phyloP scores from a whole-genome alignment of 2,888 invertebrate genomes.

The Callyntrura sp. region DNA sequence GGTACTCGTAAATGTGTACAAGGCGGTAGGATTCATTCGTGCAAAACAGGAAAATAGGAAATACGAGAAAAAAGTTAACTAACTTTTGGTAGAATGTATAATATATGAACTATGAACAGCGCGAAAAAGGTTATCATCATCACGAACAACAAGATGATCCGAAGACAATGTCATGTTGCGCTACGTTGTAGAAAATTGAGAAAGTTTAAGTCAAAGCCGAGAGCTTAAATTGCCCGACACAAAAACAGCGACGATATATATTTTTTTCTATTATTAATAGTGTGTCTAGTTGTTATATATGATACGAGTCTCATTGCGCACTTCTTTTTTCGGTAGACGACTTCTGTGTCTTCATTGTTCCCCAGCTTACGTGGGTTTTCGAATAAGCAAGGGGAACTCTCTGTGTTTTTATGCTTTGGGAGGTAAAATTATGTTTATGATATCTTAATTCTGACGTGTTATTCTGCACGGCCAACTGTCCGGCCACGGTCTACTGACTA shows the following conservation, averaged over 20 bases:
- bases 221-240: conserved; percentile 8
- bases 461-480: too few species aligned
- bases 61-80: not conserved
- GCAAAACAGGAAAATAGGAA: conserved; percentile 1
- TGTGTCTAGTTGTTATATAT: not conserved
- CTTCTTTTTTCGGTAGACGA: not conserved
- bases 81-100: not conserved
- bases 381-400: not conserved
- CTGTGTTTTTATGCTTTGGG: not conserved
- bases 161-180: not conserved
- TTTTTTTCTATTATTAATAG: conserved; percentile 16
- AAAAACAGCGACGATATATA: not conserved
- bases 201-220: not conserved
- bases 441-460: too few species aligned
- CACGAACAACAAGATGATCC: not conserved
- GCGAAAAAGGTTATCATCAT: conserved; percentile 46
- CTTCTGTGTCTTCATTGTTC: not conserved
- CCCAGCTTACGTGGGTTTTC: not conserved
- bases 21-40: not conserved
- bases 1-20: not conserved
- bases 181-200: conserved; percentile 11
- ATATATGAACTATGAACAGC: not conserved
- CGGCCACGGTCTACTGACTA: too few species aligned
- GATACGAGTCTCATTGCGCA: not conserved
- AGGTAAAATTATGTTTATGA: too few species aligned